Evolutionary conservation across 2,797 vertebrate genomes (phyloP).

Genomic region (Protonibea diacanthus): DNA sequence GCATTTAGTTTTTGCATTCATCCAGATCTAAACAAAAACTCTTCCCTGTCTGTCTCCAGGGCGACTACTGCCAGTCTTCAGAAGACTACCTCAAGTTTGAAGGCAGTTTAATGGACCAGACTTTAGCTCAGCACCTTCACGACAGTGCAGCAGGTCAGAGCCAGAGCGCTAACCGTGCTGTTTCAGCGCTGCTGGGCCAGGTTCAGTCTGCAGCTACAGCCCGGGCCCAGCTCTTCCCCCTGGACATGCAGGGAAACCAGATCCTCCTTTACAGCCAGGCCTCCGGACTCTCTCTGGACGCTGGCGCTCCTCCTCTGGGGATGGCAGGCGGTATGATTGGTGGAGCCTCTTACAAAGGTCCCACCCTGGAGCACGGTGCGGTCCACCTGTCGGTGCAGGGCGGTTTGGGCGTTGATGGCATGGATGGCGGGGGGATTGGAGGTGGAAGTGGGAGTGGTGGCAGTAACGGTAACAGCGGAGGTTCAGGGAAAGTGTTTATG

Average conservation of each 20-base stretch:
- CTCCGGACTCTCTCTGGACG: constrained; percentile 72
- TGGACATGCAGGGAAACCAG: constrained; percentile 93
- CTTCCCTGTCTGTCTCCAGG: constrained; percentile 57
- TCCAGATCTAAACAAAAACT: not conserved
- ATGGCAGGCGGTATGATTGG: constrained; percentile 68
- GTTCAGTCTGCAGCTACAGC: constrained; percentile 76
- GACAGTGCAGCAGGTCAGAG: constrained; percentile 71
- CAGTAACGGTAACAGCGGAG: constrained; percentile 38
- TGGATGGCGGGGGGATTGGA: constrained; percentile 61
- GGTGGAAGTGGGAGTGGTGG: constrained; percentile 36
- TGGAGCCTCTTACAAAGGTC: constrained; percentile 77
- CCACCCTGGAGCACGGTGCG: constrained; percentile 85
- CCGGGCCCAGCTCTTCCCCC: constrained; percentile 87
- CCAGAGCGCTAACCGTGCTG: constrained; percentile 73
- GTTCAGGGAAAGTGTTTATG: constrained; percentile 89
- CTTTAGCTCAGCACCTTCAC: constrained; percentile 81
- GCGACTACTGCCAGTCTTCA: constrained; percentile 93
- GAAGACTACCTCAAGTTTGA: constrained; percentile 92
- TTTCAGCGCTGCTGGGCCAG: constrained; percentile 79
- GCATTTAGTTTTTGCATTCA: too few relatives aligned
- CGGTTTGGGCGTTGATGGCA: constrained; percentile 65
- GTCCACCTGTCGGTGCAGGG: constrained; percentile 80
- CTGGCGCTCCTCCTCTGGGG: constrained; percentile 63
- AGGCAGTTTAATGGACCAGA: constrained; percentile 84
- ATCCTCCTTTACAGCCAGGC: constrained; percentile 88